Percentiles rank a stretch among this genome's conserved stretches.
phyloP scores from a whole-genome alignment of 2,888 invertebrate species.

The Heliconius erato region DNA sequence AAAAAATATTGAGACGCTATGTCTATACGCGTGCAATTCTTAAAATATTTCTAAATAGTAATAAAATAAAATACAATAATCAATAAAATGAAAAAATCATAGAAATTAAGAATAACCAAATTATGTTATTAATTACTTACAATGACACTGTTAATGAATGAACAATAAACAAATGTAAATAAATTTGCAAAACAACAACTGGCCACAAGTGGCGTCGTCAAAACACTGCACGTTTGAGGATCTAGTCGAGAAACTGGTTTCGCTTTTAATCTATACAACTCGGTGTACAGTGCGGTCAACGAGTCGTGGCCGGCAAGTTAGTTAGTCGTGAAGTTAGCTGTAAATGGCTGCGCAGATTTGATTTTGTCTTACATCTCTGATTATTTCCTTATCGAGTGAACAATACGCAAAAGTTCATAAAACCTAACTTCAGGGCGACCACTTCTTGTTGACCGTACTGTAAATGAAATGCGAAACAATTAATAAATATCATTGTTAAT shows the following conservation, averaged over 20 bases:
- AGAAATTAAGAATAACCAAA: not conserved
- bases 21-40: not conserved
- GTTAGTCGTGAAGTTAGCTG: too few relatives aligned
- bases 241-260: slow-evolving; percentile 54
- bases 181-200: slow-evolving; percentile 33
- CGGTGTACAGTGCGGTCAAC: too few relatives aligned
- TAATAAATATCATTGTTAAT: slow-evolving; percentile 23
- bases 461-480: slow-evolving; percentile 30
- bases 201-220: slow-evolving; percentile 23
- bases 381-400: too few relatives aligned
- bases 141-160: not conserved
- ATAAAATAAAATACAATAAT: not conserved
- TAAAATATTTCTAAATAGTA: not conserved
- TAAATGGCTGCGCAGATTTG: too few relatives aligned
- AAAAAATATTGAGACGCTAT: not conserved
- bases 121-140: slow-evolving; percentile 16
- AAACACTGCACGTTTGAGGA: slow-evolving; percentile 35
- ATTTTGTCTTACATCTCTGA: too few relatives aligned
- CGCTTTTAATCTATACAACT: slow-evolving; percentile 48
- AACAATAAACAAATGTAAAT: not conserved
- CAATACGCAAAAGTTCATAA: too few relatives aligned
- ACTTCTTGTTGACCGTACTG: slow-evolving; percentile 23
- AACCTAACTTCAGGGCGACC: too few relatives aligned
- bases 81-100: not conserved
- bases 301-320: too few relatives aligned